Percentiles rank a stretch among this genome's conserved stretches.
Evolutionary conservation across 2,888 invertebrate genomes (phyloP).

Genomic region (Nemoura dubitans): DNA sequence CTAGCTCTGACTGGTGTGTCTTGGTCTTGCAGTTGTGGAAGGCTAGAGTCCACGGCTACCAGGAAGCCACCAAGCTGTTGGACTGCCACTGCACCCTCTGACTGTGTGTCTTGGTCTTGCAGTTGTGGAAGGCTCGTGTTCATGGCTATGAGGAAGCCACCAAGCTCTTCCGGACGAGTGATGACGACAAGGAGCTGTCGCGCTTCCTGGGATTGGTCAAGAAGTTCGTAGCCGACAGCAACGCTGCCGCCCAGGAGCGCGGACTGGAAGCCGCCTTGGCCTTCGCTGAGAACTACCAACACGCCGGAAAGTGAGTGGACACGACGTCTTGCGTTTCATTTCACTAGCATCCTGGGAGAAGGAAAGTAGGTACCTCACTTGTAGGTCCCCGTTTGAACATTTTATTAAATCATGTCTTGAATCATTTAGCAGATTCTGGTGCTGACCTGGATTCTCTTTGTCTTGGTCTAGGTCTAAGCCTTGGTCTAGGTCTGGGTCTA

Average conservation of each 20-base stretch:
- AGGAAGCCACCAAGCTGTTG: slow-evolving; percentile 91
- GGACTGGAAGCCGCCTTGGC: slow-evolving; percentile 91
- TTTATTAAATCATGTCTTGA: too few species aligned
- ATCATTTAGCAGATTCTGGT: too few species aligned
- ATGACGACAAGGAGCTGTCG: slow-evolving; percentile 95
- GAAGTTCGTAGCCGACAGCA: slow-evolving; percentile 93
- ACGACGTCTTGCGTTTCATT: too few species aligned
- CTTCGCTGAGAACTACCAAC: slow-evolving; percentile 89
- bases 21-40: slow-evolving; percentile 79
- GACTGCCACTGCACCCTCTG: too few species aligned
- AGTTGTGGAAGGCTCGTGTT: slow-evolving; percentile 94
- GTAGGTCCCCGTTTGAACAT: too few species aligned
- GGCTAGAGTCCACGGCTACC: slow-evolving; percentile 92
- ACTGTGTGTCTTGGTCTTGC: slow-evolving; percentile 48
- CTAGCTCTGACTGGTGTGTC: too few species aligned
- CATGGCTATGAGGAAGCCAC: slow-evolving; percentile 94
- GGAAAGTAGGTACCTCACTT: too few species aligned
- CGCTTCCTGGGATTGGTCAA: slow-evolving; percentile 91
- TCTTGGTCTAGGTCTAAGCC: too few species aligned
- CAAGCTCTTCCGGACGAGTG: slow-evolving; percentile 85
- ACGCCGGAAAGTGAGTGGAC: slow-evolving; percentile 76
- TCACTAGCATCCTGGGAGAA: too few species aligned
- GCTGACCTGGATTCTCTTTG: too few species aligned
- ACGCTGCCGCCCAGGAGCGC: slow-evolving; percentile 95
- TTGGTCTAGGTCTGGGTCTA: too few species aligned